Conservation (phyloP, 2,113 vertebrate species). For the Agelaius tricolor region DNA sequence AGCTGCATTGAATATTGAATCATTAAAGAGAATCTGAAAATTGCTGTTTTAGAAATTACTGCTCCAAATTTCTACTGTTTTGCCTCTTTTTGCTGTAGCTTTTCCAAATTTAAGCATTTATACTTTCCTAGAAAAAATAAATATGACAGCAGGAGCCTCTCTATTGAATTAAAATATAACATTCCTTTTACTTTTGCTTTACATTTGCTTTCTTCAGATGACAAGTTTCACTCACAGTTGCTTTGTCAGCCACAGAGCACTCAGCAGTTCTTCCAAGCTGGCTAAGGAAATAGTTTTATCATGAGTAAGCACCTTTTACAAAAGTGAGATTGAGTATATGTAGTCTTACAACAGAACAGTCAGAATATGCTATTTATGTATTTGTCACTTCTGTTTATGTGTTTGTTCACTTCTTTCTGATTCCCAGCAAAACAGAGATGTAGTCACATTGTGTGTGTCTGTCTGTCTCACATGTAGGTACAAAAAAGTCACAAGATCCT, state of each 20-base stretch:
- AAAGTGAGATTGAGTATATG: not conserved
- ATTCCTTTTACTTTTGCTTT: not conserved
- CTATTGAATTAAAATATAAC: not conserved
- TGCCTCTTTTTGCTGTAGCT: not conserved
- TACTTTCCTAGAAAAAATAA: not conserved
- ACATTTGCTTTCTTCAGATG: not conserved
- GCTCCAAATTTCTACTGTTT: not conserved
- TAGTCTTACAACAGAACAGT: not conserved
- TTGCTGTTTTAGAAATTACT: not conserved
- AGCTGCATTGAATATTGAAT: not conserved
- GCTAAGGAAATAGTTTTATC: not conserved
- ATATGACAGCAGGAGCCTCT: not conserved
- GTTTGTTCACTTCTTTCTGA: not conserved
- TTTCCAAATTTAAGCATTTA: not conserved
- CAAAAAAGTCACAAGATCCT: not conserved
- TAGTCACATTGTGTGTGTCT: rapidly evolving
- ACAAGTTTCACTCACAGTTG: not conserved
- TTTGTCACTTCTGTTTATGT: not conserved
- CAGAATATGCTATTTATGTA: not conserved
- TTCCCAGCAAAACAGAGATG: not conserved
- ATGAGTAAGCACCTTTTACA: not conserved
- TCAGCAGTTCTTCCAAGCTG: not conserved
- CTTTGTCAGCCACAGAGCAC: not conserved
- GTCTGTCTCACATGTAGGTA: not conserved
- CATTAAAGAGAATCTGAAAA: not conserved